Base-by-base conservation (phyloP, 1,140 invertebrate genomes). In the Philaenus spumarius region DNA sequence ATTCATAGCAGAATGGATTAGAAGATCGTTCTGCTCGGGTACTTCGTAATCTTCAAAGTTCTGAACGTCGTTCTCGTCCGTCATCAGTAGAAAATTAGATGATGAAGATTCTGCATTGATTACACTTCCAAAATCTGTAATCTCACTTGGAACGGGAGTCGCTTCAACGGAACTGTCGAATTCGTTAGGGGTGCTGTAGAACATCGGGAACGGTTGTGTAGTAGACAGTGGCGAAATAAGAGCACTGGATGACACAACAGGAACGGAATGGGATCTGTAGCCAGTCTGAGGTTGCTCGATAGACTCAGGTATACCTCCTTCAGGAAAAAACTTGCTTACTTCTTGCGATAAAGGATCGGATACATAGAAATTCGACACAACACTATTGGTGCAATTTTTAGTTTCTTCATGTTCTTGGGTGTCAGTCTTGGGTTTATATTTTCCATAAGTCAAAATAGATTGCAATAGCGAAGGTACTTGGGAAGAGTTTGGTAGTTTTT, bases 211-310 rank as follows among this genome's bases (percentile, higher is more conserved):
- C 2, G 50, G 30, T 20, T 37, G 22, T 30, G 50, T 53, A 19
- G 35, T 53, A 1, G 50, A 53, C 9, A 15, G 19, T 17, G 50
- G 50, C 4, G 50, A 53, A 35, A 53, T 26, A 3, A 19, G 2
- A 11, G 14, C 2, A 39, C 17, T 39, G 22, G 7, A 37, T 6
- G 30, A 37, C 9, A 37, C 15, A 4, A 22, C 19, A 20, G 50
- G 50, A 9, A 53, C 50, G 37, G 50, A 53, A 7, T 53, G 50
- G 37, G 30, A 53, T 39, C 50, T 53, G 22, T 9, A 17, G 11
- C 30, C n/a, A 19, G 6, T 22, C 22, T 14, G 19, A 5, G 30
- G n/a, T 39, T 39, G 17, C 22, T 11, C 7, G 37, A 9, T 39
- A 17, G 35, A 30, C 3, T 4, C 26, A 9, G 26, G 26, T 4